A percentile compares a stretch with the other conserved stretches of the same genome.
phyloP scores from a whole-genome alignment of 2,797 vertebrate genomes.

The Falco cherrug region DNA sequence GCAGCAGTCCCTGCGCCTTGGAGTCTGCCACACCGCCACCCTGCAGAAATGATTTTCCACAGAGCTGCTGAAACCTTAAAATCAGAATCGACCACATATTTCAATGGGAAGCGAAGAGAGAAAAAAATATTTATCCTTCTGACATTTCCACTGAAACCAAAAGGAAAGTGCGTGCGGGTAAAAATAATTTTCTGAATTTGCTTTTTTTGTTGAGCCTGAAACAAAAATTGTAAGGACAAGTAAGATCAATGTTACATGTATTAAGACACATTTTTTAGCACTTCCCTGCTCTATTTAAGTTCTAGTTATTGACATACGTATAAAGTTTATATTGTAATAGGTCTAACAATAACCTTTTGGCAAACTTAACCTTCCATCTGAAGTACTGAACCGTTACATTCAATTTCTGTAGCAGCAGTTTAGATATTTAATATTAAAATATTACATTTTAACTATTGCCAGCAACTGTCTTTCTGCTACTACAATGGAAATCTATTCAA shows the following conservation, averaged over 20 bases:
- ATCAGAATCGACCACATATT: not conserved
- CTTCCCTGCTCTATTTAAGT: not conserved
- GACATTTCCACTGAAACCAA: not conserved
- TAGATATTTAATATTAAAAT: not conserved
- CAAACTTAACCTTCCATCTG: not conserved
- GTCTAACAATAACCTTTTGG: not conserved
- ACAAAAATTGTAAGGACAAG: not conserved
- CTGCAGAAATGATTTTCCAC: not conserved
- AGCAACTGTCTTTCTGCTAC: not conserved
- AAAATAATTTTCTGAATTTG: not conserved
- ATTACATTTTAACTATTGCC: not conserved
- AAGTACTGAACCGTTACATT: not conserved
- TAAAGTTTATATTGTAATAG: not conserved
- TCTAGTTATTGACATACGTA: not conserved
- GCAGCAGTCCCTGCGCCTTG: not conserved
- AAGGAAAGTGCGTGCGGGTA: not conserved
- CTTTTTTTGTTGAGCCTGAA: not conserved
- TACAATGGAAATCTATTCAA: not conserved
- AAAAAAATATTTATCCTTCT: not conserved
- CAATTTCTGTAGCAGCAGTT: not conserved
- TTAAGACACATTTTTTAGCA: not conserved
- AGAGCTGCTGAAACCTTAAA: not conserved
- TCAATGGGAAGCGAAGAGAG: not conserved
- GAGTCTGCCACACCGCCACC: not conserved
- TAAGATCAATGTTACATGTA: not conserved